A percentile compares a stretch with the other conserved stretches of the same genome.
These are phyloP conservation scores for Tenebrio molitor DNA, from an alignment of 1,140 invertebrate species.

Conservation along the genomic window DNA sequence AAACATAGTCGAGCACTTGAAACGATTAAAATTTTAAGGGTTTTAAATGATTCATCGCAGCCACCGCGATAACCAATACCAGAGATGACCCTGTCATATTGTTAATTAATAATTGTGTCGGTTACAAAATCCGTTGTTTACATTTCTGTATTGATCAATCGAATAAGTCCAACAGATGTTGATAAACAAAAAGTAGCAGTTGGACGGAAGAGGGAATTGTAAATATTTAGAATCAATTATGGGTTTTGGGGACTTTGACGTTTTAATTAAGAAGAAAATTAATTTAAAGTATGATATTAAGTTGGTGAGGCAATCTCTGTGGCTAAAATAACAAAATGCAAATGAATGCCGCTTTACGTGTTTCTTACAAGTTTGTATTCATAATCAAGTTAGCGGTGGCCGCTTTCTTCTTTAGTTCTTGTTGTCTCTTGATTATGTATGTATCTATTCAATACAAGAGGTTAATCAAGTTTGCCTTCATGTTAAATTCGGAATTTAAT, in stretches of 20 bases:
- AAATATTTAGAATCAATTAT: slow-evolving; percentile 33
- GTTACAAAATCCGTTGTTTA: slow-evolving; percentile 6
- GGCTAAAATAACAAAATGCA: slow-evolving; percentile 44
- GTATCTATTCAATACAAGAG: slow-evolving; percentile 45
- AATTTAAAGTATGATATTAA: slow-evolving; percentile 42
- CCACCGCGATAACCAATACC: too few species aligned
- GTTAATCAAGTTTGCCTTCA: slow-evolving; percentile 44
- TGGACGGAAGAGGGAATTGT: not conserved
- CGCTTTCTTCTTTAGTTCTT: slow-evolving; percentile 40
- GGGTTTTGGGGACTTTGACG: slow-evolving; percentile 22
- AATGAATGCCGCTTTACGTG: slow-evolving; percentile 42
- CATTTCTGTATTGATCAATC: slow-evolving; percentile 17
- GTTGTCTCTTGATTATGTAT: slow-evolving; percentile 43
- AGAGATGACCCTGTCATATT: too few species aligned
- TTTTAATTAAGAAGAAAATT: slow-evolving; percentile 37
- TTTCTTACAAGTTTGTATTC: slow-evolving; percentile 43
- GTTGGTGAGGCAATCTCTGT: slow-evolving; percentile 41
- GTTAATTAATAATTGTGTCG: too few species aligned
- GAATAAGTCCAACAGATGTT: slow-evolving; percentile 26
- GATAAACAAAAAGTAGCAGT: slow-evolving; percentile 2
- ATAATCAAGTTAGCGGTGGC: slow-evolving; percentile 45
- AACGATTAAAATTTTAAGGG: too few species aligned
- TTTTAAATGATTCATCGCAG: too few species aligned
- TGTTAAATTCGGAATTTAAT: slow-evolving; percentile 35
- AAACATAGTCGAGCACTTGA: too few species aligned